Evolutionary conservation across 2,797 vertebrate species (phyloP).

Genomic region (Halcyon smyrnensis): DNA sequence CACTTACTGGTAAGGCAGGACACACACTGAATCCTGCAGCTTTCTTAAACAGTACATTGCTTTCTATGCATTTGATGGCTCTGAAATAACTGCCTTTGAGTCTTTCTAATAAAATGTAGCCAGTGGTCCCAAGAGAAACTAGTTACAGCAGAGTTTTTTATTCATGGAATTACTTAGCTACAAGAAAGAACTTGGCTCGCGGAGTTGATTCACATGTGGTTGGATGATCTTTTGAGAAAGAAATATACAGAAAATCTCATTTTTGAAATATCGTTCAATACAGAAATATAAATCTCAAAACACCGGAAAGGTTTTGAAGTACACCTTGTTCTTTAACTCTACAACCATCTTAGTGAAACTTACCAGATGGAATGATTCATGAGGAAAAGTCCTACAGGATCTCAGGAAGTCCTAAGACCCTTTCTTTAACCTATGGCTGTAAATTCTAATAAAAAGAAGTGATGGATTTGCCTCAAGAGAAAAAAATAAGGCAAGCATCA

Average conservation of each 20-base stretch:
- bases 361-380: background rate
- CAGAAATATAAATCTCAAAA: background rate
- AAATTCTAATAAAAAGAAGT: background rate
- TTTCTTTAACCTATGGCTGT: background rate
- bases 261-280: too few species aligned
- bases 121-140: background rate
- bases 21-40: background rate
- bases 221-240: background rate
- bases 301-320: background rate
- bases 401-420: background rate
- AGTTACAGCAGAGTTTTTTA: background rate
- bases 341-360: background rate
- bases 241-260: background rate
- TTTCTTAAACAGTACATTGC: background rate
- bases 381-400: background rate
- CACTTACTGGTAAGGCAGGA: too few species aligned
- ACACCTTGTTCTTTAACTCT: background rate
- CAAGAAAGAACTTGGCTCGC: background rate
- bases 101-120: background rate
- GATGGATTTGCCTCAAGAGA: background rate
- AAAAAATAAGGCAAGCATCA: background rate
- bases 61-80: background rate
- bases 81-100: background rate
- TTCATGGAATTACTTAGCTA: background rate
- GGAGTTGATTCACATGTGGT: background rate